Base-by-base conservation (phyloP, 2,888 invertebrate species). In the Onthophagus sagittarius region DNA sequence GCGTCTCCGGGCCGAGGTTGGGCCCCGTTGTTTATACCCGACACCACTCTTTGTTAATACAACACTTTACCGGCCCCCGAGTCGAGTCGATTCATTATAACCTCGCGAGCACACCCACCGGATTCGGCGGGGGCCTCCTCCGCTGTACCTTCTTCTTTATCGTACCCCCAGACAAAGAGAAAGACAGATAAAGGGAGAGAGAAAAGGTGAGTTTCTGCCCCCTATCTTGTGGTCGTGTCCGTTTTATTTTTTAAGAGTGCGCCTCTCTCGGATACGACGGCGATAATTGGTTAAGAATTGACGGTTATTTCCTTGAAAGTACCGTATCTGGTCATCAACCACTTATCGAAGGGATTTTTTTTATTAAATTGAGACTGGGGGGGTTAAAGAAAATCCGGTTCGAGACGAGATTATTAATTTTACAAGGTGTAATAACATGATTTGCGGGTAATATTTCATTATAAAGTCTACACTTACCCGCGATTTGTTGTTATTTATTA, bases 61-160 rank as follows among this genome's bases (percentile, higher is more conserved):
- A 82, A 83, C 82, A 83, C 82, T 83, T 83, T 81, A 81, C 81
- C 78, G 79, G 81, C 82, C 83, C 77, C 80, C 80, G 32, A 67
- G 80, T 81, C 81, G 81, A 82, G 82, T 73, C 78, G 77, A 75
- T 76, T 75, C 80, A 81, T 83, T 82, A 81, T 67, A 67, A n/a
- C 67, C 31, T 67, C 23, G 15, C 32, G 23, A 67, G 23, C 32
- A 31, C 67, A 67, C 31, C 31, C 67, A n/a, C 23, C 39, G 39
- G 39, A 53, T 53, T 53, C 39, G 39, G 11, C 39, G 9, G 7
- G 9, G 7, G 7, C 39, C 39, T 53, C 39, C 39, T 53, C 39
- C 39, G 23, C 23, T 23, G 23, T 23, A 53, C 39, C 39, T 7
- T 53, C 39, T 53, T 11, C 39, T 53, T 53, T 11, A 11, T 53